These are phyloP conservation scores for Micromesistius poutassou DNA, from an alignment of 2,797 vertebrate genomes.

Conservation along the genomic window DNA sequence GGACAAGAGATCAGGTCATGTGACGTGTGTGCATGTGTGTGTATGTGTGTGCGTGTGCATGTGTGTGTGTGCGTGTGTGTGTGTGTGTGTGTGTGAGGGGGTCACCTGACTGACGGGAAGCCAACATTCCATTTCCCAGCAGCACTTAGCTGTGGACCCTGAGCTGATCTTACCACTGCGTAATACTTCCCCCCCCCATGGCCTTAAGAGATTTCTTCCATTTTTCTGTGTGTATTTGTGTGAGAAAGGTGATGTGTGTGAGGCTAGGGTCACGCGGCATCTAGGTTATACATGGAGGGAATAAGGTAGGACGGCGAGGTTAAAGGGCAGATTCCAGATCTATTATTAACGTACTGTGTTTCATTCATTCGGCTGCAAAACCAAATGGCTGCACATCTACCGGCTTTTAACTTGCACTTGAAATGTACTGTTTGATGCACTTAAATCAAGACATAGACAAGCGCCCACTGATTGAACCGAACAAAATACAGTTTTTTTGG, in stretches of 20 bases:
- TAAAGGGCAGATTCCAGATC: conserved; percentile 36
- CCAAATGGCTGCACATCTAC: conserved; percentile 17
- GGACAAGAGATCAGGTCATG: background rate
- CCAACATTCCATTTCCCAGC: conserved; percentile 53
- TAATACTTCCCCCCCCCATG: conserved; percentile 47
- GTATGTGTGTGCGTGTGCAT: background rate
- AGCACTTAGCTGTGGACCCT: conserved; percentile 64
- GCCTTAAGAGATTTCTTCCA: conserved; percentile 34
- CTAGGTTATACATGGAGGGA: background rate
- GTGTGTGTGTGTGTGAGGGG: background rate
- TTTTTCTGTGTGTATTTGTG: conserved; percentile 14
- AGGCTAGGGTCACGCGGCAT: background rate
- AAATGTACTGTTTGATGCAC: background rate
- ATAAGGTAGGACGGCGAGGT: conserved; percentile 37
- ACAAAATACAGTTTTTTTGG: background rate
- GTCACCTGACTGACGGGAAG: conserved; percentile 63
- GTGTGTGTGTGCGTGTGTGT: background rate
- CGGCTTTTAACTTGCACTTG: background rate
- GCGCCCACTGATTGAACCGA: background rate
- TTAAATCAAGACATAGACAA: background rate
- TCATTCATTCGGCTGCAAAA: conserved; percentile 19
- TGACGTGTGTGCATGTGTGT: background rate
- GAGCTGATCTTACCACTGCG: conserved; percentile 47
- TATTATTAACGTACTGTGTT: conserved; percentile 50
- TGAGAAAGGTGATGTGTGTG: background rate